Percentiles rank a stretch among this genome's conserved stretches.
These are phyloP conservation scores for Sebastes hubbsi DNA, from an alignment of 2,797 vertebrate species.

Conservation along the genomic window DNA sequence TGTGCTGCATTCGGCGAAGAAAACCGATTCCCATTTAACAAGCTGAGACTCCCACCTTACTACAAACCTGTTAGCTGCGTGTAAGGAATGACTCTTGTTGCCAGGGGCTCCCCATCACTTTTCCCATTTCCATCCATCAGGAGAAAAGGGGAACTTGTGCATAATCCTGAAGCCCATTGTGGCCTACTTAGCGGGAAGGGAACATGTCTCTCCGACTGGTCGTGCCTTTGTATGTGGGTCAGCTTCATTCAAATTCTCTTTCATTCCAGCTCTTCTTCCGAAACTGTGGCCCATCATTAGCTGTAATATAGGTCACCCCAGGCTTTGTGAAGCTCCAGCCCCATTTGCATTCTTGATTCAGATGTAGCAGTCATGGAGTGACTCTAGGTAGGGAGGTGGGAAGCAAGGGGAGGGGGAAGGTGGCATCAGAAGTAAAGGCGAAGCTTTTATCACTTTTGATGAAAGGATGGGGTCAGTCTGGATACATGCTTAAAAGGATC, in stretches of 20 bases:
- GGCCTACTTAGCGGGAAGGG: constrained; percentile 85
- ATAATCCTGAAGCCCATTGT: constrained; percentile 88
- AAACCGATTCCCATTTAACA: constrained; percentile 28
- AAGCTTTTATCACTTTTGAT: constrained; percentile 82
- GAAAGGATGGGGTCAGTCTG: constrained; percentile 77
- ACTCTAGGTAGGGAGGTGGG: constrained; percentile 74
- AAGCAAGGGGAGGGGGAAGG: constrained; percentile 40
- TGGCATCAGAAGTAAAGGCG: constrained; percentile 71
- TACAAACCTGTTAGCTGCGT: constrained; percentile 56
- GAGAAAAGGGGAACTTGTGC: constrained; percentile 78
- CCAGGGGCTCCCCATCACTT: constrained; percentile 73
- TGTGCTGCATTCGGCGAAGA: neutral
- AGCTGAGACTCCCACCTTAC: constrained; percentile 29
- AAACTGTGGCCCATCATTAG: constrained; percentile 85
- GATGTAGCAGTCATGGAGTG: constrained; percentile 69
- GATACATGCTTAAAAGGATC: constrained; percentile 72
- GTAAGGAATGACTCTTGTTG: constrained; percentile 57
- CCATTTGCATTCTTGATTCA: constrained; percentile 87
- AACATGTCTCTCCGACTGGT: constrained; percentile 84
- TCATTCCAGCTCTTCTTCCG: constrained; percentile 81
- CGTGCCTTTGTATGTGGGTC: constrained; percentile 87
- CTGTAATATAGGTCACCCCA: constrained; percentile 86
- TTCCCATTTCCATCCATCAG: constrained; percentile 75
- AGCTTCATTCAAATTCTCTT: constrained; percentile 88
- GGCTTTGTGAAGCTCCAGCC: constrained; percentile 82